Percentiles rank a stretch among this genome's conserved stretches.
These are phyloP conservation scores for Periophthalmus magnuspinnatus DNA, from an alignment of 2,797 vertebrate genomes.

Conservation along the genomic window DNA sequence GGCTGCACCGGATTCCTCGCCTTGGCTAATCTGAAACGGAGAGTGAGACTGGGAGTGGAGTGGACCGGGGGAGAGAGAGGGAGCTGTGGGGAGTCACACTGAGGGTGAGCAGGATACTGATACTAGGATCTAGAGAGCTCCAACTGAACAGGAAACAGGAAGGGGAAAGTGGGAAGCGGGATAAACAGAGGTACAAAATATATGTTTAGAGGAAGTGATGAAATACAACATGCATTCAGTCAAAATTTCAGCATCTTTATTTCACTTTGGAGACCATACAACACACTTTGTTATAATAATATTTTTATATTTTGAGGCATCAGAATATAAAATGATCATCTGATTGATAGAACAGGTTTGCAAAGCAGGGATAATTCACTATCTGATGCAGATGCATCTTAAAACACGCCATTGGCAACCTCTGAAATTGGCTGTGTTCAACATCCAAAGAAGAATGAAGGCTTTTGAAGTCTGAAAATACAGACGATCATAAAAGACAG, in stretches of 20 bases:
- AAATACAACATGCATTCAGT: constrained; percentile 5
- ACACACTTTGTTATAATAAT: neutral
- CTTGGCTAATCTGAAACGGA: constrained; percentile 77
- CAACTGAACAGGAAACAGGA: constrained; percentile 22
- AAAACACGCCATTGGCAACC: neutral
- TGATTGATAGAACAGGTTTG: constrained; percentile 4
- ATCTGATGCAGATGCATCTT: neutral
- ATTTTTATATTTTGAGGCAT: constrained; percentile 6
- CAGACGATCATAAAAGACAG: neutral
- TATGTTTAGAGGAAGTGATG: neutral
- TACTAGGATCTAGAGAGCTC: neutral
- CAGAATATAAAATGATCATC: neutral
- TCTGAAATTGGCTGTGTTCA: neutral
- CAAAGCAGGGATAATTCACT: neutral
- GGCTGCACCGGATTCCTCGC: constrained; percentile 81
- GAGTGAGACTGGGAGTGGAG: constrained; percentile 73
- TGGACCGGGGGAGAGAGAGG: constrained; percentile 41
- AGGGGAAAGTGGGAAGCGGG: constrained; percentile 9
- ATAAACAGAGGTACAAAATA: constrained; percentile 8
- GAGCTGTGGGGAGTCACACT: constrained; percentile 38
- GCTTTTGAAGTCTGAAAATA: too few species aligned
- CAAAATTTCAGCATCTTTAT: neutral
- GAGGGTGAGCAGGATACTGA: constrained; percentile 42
- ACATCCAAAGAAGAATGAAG: neutral
- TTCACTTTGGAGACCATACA: constrained; percentile 1